Evolutionary conservation across 2,888 invertebrate genomes (phyloP).

Genomic region (Mellilla xanthometata): DNA sequence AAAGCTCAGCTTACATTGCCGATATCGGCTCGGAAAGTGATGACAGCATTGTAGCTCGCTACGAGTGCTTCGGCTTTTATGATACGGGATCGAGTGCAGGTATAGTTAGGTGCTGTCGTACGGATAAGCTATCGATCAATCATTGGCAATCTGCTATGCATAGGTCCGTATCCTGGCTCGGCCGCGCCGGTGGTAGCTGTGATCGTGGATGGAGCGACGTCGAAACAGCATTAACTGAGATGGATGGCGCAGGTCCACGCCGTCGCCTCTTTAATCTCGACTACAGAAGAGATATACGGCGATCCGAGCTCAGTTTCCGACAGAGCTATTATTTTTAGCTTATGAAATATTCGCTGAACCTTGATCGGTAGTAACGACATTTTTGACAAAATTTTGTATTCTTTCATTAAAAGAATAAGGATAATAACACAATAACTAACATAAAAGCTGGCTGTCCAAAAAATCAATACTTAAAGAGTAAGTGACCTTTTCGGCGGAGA

Average conservation of each 20-base stretch:
- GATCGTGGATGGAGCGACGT: conserved; percentile 42
- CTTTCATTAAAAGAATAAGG: no score
- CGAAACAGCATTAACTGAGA: conserved; percentile 71
- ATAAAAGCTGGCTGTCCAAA: no score
- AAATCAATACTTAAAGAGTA: no score
- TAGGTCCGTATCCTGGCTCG: conserved; percentile 4
- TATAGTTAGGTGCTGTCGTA: not conserved
- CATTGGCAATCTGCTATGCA: conserved; percentile 6
- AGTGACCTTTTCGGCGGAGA: no score
- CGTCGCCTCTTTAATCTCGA: conserved; percentile 71
- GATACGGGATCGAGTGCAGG: not conserved
- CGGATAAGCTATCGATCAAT: conserved; percentile 7
- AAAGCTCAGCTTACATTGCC: not conserved
- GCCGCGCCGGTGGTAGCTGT: conserved; percentile 11
- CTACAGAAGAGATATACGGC: conserved; percentile 65
- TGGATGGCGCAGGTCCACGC: conserved; percentile 62
- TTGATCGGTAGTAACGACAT: not conserved
- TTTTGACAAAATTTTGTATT: not conserved
- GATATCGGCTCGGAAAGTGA: not conserved
- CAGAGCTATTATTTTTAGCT: conserved; percentile 36
- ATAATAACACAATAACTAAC: no score
- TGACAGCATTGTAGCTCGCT: not conserved
- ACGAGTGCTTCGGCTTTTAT: not conserved
- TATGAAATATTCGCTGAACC: conserved; percentile 31
- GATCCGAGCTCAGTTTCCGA: conserved; percentile 39